These are phyloP conservation scores for Phrynosoma platyrhinos DNA, from an alignment of 2,113 vertebrate species.

Conservation along the genomic window DNA sequence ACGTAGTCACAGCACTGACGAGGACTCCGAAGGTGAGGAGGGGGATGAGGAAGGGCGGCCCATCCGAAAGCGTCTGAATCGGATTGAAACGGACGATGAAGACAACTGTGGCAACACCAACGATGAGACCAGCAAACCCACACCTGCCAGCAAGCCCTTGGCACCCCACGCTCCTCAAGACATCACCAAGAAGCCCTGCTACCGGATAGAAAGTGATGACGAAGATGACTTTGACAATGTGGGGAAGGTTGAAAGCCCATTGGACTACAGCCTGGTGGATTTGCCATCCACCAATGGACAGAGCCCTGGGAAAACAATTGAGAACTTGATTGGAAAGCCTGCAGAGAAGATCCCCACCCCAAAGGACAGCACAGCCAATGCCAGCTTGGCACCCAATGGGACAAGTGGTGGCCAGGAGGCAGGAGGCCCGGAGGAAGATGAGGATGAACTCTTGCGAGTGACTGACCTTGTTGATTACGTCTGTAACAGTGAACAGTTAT, in stretches of 20 bases:
- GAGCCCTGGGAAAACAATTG: conserved; percentile 87
- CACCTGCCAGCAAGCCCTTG: conserved; percentile 63
- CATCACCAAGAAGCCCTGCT: conserved; percentile 81
- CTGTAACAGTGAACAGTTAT: conserved; percentile 96
- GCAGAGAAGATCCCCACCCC: conserved; percentile 80
- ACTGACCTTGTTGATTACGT: conserved; percentile 96
- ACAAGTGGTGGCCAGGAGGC: conserved; percentile 83
- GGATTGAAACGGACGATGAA: conserved; percentile 91
- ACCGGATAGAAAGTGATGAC: conserved; percentile 84
- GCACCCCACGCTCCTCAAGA: conserved; percentile 56
- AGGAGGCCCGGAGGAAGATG: conserved; percentile 88
- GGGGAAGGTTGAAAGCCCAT: conserved; percentile 83
- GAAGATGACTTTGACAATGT: conserved; percentile 86
- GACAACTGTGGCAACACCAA: conserved; percentile 72
- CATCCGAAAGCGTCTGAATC: conserved; percentile 89
- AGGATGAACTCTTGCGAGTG: conserved; percentile 97
- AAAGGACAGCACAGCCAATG: conserved; percentile 83
- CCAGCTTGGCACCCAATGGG: conserved; percentile 85
- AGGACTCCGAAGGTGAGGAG: conserved; percentile 73
- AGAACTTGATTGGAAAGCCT: conserved; percentile 83
- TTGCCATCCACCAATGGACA: conserved; percentile 91
- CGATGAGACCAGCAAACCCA: background rate
- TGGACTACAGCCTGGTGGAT: conserved; percentile 88
- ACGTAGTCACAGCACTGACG: conserved; percentile 72
- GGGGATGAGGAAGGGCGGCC: conserved; percentile 84